Percentiles rank a stretch among this genome's conserved stretches.
Conservation (phyloP, 2,113 vertebrate species). For the Microtus montanus region DNA sequence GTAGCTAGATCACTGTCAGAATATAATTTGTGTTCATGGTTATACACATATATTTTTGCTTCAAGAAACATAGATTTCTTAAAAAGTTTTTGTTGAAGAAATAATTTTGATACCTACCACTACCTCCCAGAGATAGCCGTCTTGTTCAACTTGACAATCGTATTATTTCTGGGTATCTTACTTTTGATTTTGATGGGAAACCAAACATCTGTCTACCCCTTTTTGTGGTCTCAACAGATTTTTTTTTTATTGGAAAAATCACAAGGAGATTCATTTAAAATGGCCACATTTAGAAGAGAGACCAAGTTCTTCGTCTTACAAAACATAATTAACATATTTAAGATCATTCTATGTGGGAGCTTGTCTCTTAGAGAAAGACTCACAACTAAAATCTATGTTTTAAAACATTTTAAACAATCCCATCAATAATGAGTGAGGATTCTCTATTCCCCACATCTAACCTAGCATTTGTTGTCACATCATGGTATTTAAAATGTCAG, state of each 20-base stretch:
- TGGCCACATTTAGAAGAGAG: not conserved
- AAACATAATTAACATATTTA: too few species aligned
- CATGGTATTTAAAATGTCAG: too few species aligned
- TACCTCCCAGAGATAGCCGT: not conserved
- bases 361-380: too few species aligned
- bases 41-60: not conserved
- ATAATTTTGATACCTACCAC: not conserved
- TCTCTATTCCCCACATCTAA: too few species aligned
- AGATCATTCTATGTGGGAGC: too few species aligned
- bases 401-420: too few species aligned
- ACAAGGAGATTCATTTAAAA: not conserved
- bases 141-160: rapidly evolving
- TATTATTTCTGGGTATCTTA: not conserved
- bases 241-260: not conserved
- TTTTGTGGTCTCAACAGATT: not conserved
- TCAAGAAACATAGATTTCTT: not conserved
- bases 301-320: too few species aligned
- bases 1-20: not conserved
- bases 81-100: not conserved
- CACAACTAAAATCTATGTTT: too few species aligned
- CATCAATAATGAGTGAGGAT: too few species aligned
- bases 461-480: too few species aligned
- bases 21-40: not conserved
- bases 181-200: not conserved
- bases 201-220: not conserved